Evolutionary conservation across 2,888 invertebrate genomes (phyloP), one percentile per base, ranked within the genome.

Genomic region (Cephus pygmeus): DNA sequence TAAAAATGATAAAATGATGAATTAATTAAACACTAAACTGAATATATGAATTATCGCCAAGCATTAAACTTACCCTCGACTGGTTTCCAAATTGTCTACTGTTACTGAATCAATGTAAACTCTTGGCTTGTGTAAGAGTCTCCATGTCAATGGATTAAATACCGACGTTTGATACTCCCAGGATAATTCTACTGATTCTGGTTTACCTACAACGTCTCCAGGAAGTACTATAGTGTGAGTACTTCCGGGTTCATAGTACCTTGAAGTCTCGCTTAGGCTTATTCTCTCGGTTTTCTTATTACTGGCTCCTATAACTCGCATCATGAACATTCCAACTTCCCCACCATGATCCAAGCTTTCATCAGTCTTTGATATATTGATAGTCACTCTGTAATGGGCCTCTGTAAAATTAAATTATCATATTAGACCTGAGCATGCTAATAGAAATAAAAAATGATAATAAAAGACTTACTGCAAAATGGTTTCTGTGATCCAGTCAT

Each of bases 61-160:
- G 12, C 9, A 71, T 34, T 74, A 30, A 30, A 91, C 93, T 92
- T 92, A 95, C 95, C 93, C 94, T 85, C 94, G 93, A 83, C 94
- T 93, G 77, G 94, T 94, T 91, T 97, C 97, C 85, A 97, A 92
- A 15, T 95, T 95, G 73, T 96, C 95, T 69, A 97, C 92, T 74
- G 94, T 93, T 69, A 97, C 91, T 81, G 94, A 94, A 79, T 95
- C 95, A 75, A 97, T 92, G 88, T 95, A 96, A 77, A 97, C 94
- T 81, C 95, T 94, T 0, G 97, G 96, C 9, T 94, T 94, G 78
- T 95, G 93, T 12, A 97, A 91, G 69, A 97, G 91, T 79, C 97
- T 93, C 97, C 97, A 97, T 0, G 97, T 97, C 82, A 97, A 93
- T 0, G 97, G 96, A 91, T 97, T 97, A 84, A 97, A 94, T 34